Percentiles rank a stretch among this genome's conserved stretches.
phyloP scores from a whole-genome alignment of 2,797 vertebrate genomes.

The Sarcoramphus papa region DNA sequence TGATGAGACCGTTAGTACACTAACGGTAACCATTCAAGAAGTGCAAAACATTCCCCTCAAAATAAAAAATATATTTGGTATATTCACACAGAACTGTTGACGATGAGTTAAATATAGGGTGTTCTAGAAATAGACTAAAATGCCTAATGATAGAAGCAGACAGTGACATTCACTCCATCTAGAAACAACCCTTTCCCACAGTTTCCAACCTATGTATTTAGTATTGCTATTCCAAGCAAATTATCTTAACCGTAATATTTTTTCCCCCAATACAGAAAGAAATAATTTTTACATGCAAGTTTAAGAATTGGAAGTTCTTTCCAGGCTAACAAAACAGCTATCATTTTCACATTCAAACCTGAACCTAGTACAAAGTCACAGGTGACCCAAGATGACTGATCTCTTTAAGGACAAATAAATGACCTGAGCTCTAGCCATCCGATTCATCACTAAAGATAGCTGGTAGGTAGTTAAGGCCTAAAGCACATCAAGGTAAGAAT shows the following conservation, averaged over 20 bases:
- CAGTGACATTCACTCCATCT: not conserved
- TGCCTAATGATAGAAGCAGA: slow-evolving; percentile 6
- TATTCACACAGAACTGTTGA: slow-evolving; percentile 1
- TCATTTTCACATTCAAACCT: not conserved
- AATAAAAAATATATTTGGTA: not conserved
- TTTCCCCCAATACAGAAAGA: not conserved
- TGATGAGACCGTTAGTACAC: rapidly evolving
- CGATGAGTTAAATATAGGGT: slow-evolving; percentile 3
- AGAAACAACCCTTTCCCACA: slow-evolving; percentile 38
- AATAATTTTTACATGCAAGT: not conserved
- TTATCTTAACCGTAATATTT: not conserved
- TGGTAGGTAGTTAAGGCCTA: not conserved
- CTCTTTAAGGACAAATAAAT: not conserved
- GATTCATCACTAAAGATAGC: not conserved
- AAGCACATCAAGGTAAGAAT: slow-evolving; percentile 2
- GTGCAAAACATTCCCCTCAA: not conserved
- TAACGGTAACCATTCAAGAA: not conserved
- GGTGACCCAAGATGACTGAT: not conserved
- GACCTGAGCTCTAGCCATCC: not conserved
- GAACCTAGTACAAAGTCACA: not conserved
- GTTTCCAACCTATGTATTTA: not conserved
- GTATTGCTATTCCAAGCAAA: not conserved
- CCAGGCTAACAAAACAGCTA: not conserved
- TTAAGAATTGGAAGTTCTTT: not conserved
- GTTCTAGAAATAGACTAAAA: slow-evolving; percentile 22